These are phyloP conservation scores for Ceratotherium simum DNA, from an alignment of 2,113 vertebrate species.

Conservation along the genomic window DNA sequence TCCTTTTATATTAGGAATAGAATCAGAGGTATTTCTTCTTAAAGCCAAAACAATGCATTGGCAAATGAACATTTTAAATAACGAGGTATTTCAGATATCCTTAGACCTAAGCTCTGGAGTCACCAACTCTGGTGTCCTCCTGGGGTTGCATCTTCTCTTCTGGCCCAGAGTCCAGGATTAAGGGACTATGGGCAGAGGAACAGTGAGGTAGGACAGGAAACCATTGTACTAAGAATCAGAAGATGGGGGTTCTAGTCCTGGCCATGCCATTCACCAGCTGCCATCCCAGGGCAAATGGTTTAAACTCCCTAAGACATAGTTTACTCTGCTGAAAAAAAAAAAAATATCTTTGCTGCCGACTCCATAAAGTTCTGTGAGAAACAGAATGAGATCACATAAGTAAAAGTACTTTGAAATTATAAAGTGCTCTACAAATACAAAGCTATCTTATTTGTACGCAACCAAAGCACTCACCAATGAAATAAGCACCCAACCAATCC, in stretches of 20 bases:
- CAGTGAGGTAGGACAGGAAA: neutral
- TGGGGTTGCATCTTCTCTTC: neutral
- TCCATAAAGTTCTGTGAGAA: neutral
- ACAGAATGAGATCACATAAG: neutral
- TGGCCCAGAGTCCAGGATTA: neutral
- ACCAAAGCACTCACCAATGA: neutral
- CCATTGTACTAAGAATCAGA: neutral
- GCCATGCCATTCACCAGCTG: neutral
- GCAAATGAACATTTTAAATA: conserved; percentile 10
- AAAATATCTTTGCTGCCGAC: neutral
- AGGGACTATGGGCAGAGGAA: neutral
- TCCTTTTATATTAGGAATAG: neutral
- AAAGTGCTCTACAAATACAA: neutral
- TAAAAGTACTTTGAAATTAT: neutral
- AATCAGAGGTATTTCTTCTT: neutral
- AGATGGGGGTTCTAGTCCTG: neutral
- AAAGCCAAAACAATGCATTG: conserved; percentile 21
- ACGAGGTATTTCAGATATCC: neutral
- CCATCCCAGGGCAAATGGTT: neutral
- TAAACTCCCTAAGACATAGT: neutral
- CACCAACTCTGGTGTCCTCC: neutral
- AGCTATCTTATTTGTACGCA: neutral
- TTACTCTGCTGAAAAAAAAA: neutral
- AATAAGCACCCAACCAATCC: neutral
- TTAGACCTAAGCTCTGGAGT: neutral